Evolutionary conservation across 2,797 vertebrate species (phyloP).

Genomic region (Pachyuromys duprasi): DNA sequence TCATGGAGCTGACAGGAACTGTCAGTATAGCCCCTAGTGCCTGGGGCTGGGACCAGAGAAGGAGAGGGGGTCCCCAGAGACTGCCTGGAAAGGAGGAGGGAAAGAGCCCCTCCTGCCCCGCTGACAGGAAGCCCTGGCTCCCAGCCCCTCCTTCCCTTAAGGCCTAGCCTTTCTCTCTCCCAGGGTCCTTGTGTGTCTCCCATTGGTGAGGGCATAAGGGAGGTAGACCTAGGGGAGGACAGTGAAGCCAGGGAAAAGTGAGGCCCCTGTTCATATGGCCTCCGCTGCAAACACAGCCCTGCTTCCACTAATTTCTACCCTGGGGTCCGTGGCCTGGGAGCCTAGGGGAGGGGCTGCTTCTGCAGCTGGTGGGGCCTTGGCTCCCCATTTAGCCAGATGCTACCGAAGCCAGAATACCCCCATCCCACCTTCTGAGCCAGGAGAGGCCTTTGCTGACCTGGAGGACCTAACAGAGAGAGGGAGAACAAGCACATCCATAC

Average conservation of each 20-base stretch:
- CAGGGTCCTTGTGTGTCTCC: slow-evolving; percentile 17
- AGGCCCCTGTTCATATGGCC: not conserved
- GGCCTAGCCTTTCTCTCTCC: slow-evolving; percentile 31
- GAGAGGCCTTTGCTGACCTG: slow-evolving; percentile 75
- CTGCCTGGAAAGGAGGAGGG: slow-evolving; percentile 41
- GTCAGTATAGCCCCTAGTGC: slow-evolving; percentile 19
- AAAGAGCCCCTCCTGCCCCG: slow-evolving; percentile 11
- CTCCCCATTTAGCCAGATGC: slow-evolving; percentile 74
- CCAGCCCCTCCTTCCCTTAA: slow-evolving; percentile 30
- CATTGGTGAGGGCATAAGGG: not conserved
- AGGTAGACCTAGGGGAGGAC: slow-evolving; percentile 17
- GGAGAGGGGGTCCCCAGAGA: slow-evolving; percentile 61
- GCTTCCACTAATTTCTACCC: slow-evolving; percentile 60
- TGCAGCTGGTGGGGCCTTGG: slow-evolving; percentile 73
- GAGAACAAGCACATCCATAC: slow-evolving; percentile 45
- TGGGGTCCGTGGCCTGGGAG: slow-evolving; percentile 76
- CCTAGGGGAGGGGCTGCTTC: slow-evolving; percentile 66
- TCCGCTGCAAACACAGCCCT: slow-evolving; percentile 49
- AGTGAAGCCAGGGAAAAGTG: not conserved
- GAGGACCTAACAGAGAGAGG: slow-evolving; percentile 40
- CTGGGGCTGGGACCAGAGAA: slow-evolving; percentile 59
- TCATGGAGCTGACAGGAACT: slow-evolving; percentile 28
- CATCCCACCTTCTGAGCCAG: slow-evolving; percentile 42
- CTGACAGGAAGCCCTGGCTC: slow-evolving; percentile 73
- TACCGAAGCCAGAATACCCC: slow-evolving; percentile 74